phyloP scores from a whole-genome alignment of 1,140 invertebrate species.

The Drosophila pseudoobscura region DNA sequence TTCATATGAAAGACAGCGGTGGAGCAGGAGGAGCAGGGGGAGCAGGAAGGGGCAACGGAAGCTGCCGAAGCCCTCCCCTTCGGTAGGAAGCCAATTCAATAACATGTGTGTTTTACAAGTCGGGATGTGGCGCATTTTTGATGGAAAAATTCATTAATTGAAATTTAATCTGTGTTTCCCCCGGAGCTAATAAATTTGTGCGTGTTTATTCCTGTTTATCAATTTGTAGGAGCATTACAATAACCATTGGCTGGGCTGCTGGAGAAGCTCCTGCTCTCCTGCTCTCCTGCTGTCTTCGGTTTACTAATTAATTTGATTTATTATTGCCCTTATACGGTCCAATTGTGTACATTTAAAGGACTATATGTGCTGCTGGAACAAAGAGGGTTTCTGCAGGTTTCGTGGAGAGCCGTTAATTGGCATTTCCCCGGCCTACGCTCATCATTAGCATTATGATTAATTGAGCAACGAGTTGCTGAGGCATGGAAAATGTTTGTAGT shows the following conservation, averaged over 20 bases:
- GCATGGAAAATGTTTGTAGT: no score
- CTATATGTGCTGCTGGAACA: constrained; percentile 23
- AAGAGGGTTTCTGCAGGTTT: constrained; percentile 7
- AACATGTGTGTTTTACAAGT: constrained; percentile 52
- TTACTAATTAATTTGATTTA: constrained; percentile 74
- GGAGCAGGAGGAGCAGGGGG: neutral
- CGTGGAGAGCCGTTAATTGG: constrained; percentile 25
- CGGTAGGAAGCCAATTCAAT: constrained; percentile 62
- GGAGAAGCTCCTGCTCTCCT: neutral
- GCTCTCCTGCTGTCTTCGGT: constrained; percentile 20
- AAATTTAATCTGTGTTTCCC: constrained; percentile 44
- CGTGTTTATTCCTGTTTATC: constrained; percentile 53
- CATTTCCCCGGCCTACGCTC: neutral
- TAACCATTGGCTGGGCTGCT: constrained; percentile 22
- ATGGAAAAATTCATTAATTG: constrained; percentile 51
- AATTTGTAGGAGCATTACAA: constrained; percentile 49
- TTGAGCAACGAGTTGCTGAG: neutral
- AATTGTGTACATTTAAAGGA: constrained; percentile 15
- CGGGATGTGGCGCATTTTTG: constrained; percentile 31
- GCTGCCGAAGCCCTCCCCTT: constrained; percentile 9
- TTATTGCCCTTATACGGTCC: constrained; percentile 38
- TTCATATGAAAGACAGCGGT: constrained; percentile 56
- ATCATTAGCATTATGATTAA: constrained; percentile 24
- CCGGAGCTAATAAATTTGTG: constrained; percentile 29
- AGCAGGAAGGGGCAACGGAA: neutral